Base-by-base conservation (phyloP, 2,888 invertebrate genomes). In the Drosophila longiperda region DNA sequence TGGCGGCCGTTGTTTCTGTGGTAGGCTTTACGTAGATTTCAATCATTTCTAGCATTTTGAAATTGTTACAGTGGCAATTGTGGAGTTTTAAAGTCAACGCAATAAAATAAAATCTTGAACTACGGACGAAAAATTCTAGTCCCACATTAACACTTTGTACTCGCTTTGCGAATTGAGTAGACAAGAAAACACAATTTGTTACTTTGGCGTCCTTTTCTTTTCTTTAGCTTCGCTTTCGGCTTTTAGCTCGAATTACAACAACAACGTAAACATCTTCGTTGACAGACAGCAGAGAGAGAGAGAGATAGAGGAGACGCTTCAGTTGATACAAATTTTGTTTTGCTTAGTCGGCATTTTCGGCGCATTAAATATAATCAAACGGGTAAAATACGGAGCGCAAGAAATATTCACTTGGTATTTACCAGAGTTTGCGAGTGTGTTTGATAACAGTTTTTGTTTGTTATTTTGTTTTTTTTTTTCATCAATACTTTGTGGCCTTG, bases 1-100 rank as follows among this genome's bases (percentile, higher is more conserved):
- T 64, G 50, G 23, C 23, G 17, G 11, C 15, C 26, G 26, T 8
- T n/a, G 26, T 2, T 9, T 7, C 40, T 23, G 64, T 9, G n/a
- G 32, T 20, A 32, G 32, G 11, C 15, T 57, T 57, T 8, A 57
- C 42, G 80, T 88, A 92, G 58, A 92, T 91, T 79, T 91, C 83
- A 48, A 92, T 80, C 20, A 75, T 60, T 78, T 92, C 91, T 75
- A 91, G 78, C 69, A 80, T 81, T 52, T 36, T 23, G 3, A 17
- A 12, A 23, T 45, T 23, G 15, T 45, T 45, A 1, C 4, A 8
- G 12, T 23, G 15, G 3, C 42, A 45, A 20, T 20, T 45, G 12
- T 20, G 12, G 7, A 20, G 20, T 3, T 20, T 42, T 42, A 12
- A 0, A 3, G 11, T 20, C 12, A 20, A 12, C 1, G 7, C 45